Conservation (phyloP, 2,113 vertebrate genomes). For the Hemichromis elongatus region DNA sequence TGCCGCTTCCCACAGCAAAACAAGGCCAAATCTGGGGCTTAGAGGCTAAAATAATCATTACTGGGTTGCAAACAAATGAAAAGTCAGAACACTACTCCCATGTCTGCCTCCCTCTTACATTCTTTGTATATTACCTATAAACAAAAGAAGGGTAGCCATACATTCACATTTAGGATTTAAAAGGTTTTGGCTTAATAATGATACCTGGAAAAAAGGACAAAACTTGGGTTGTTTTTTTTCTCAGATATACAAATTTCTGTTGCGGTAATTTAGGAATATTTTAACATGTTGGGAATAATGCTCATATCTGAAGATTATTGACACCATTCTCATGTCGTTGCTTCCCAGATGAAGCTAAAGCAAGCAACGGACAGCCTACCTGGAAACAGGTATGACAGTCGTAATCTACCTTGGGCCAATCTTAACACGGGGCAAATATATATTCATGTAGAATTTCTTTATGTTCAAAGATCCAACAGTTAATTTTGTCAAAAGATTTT, state of each 20-base stretch:
- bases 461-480: background rate
- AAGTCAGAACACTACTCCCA: conserved; percentile 56
- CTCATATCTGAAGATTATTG: background rate
- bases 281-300: background rate
- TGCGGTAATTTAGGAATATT: background rate
- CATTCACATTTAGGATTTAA: conserved; percentile 1
- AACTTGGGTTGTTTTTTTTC: background rate
- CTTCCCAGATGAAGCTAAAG: background rate
- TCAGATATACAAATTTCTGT: background rate
- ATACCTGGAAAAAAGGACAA: background rate
- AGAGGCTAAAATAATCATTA: conserved; percentile 71
- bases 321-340: background rate
- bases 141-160: conserved; percentile 3
- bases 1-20: conserved; percentile 53
- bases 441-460: background rate
- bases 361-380: background rate
- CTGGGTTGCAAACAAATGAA: conserved; percentile 61
- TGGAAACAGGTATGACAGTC: background rate
- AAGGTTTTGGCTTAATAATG: background rate
- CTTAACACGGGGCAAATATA: background rate
- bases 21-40: conserved; percentile 71
- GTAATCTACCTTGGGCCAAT: background rate
- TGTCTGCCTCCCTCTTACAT: background rate
- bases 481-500: background rate
- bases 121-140: conserved; percentile 14